Evolutionary conservation across 2,888 invertebrate species (phyloP).

Genomic region (Eurytoma californica): DNA sequence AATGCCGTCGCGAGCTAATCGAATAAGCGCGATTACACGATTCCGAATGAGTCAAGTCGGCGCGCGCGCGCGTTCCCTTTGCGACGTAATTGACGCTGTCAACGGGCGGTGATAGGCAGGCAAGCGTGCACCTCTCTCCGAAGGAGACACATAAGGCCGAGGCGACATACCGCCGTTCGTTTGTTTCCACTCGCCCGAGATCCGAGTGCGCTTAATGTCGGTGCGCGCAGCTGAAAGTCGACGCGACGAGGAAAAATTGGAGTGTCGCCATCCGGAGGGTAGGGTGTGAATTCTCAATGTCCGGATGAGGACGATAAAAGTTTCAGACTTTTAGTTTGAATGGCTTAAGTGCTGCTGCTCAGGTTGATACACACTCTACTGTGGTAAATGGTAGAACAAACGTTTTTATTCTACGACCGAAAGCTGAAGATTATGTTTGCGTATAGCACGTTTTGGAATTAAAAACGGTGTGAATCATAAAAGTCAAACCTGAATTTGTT

Average conservation of each 20-base stretch:
- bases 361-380: no score
- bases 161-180: constrained; percentile 17
- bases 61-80: constrained; percentile 19
- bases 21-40: constrained; percentile 42
- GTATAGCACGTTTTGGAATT: no score
- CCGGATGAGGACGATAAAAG: no score
- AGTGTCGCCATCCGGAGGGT: no score
- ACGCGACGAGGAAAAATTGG: no score
- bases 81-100: constrained; percentile 37
- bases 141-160: constrained; percentile 26
- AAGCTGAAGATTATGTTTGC: no score
- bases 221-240: neutral
- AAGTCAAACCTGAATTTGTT: no score
- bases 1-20: constrained; percentile 45
- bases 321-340: neutral
- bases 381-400: no score
- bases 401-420: no score
- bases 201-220: neutral
- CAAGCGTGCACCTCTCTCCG: neutral
- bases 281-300: no score
- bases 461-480: no score
- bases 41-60: constrained; percentile 15
- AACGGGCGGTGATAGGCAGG: constrained; percentile 36
- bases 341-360: no score
- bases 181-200: constrained; percentile 30